Evolutionary conservation across 1,140 invertebrate species (phyloP), one percentile per base, ranked within the genome.

Genomic region (Hypothenemus hampei): DNA sequence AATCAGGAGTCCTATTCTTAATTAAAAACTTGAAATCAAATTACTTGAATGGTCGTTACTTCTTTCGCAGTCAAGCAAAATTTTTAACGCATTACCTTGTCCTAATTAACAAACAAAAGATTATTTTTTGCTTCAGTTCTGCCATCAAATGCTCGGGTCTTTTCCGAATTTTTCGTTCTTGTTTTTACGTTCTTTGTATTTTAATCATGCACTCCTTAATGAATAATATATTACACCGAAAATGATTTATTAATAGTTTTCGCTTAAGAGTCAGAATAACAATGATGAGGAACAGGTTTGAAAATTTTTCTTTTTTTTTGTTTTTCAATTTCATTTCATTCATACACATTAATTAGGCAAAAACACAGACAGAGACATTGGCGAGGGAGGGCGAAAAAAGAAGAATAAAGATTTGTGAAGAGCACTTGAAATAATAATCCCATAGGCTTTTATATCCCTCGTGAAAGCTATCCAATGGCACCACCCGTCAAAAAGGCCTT

Each of bases 71-170:
- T 41, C 48, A 41, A 10, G 20, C 21, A 40, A 39, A 51, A 51
- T 35, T 51, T 51, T 41, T 40, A 51, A 51, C 48, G 48, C 48
- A 51, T 51, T 37, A 43, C 48, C 48, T 51, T 37, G 39, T 10
- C 47, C 33, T 51, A 51, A 51, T 51, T 51, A 51, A 51, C 48
- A 51, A 51, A 51, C 48, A 51, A 51, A 51, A 43, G 48, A 18
- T 41, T 22, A 21, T 29, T 51, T 33, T 48, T 48, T 48, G 45
- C 33, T 48, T 48, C 45, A 22, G 45, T 48, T 22, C n/a, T n/a
- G n/a, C 45, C 45, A 48, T 35, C 45, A 36, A 35, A 48, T 33
- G 45, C 31, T n/a, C 23, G 31, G 36, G n/a, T n/a, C n/a, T 19
- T 35, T 33, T 48, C 24, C 26, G 31, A 22, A 36, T 35, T 48